Conservation (phyloP, 2,113 vertebrate genomes). For the Phaetusa simplex region DNA sequence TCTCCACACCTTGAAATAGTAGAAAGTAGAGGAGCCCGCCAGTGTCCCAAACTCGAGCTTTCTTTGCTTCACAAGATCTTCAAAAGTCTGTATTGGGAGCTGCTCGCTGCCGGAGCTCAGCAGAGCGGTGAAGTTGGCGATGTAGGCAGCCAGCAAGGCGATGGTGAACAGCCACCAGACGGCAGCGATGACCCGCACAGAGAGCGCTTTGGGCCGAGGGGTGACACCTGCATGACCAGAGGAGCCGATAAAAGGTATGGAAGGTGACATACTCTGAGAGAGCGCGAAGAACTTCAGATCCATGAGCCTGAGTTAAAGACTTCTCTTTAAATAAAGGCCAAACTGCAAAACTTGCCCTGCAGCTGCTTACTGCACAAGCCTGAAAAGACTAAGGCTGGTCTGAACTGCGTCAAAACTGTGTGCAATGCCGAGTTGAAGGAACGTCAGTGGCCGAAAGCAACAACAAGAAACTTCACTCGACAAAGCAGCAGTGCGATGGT, state of each 20-base stretch:
- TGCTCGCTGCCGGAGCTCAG: slow-evolving; percentile 68
- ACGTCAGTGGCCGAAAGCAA: rapidly evolving
- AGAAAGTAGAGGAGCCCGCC: slow-evolving; percentile 78
- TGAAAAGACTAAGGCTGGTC: background rate
- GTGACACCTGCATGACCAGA: slow-evolving; percentile 73
- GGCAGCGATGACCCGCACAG: slow-evolving; percentile 79
- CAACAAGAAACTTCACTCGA: background rate
- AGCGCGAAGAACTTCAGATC: background rate
- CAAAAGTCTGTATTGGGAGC: slow-evolving; percentile 78
- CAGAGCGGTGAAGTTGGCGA: slow-evolving; percentile 76
- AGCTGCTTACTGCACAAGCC: background rate
- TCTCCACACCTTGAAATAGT: slow-evolving; percentile 83
- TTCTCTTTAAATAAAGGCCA: background rate
- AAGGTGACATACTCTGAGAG: rapidly evolving
- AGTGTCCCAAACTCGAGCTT: slow-evolving; percentile 84
- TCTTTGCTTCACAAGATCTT: slow-evolving; percentile 87
- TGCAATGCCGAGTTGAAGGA: background rate
- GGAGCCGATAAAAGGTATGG: rapidly evolving
- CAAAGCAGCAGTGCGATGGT: rapidly evolving
- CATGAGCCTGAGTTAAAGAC: background rate
- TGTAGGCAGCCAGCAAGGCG: slow-evolving; percentile 83
- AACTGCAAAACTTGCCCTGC: background rate
- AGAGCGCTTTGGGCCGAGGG: slow-evolving; percentile 82
- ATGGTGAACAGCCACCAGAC: slow-evolving; percentile 90
- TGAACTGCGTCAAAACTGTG: rapidly evolving